Conservation (phyloP, 2,888 invertebrate species). For the Amiota minor region DNA sequence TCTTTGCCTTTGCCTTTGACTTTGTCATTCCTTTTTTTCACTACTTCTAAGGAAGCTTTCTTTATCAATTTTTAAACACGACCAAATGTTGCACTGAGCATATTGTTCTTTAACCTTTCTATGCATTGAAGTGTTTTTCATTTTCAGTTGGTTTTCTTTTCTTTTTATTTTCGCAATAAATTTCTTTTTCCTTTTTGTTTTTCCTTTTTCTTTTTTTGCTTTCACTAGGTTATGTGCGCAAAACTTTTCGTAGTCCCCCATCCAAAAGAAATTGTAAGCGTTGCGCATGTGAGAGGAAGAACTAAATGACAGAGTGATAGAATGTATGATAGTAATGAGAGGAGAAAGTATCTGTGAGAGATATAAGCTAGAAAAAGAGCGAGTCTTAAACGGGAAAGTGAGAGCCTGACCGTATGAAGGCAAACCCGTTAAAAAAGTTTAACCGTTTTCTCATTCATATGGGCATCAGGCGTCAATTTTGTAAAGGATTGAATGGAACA, state of each 20-base stretch:
- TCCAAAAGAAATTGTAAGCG: slow-evolving; percentile 20
- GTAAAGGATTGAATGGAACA: slow-evolving; percentile 39
- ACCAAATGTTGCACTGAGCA: background rate
- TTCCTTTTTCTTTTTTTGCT: slow-evolving; percentile 42
- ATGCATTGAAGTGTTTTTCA: background rate
- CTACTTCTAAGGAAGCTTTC: background rate
- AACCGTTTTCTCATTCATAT: slow-evolving; percentile 57
- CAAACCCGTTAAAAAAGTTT: slow-evolving; percentile 50
- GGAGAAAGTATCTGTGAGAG: slow-evolving; percentile 18
- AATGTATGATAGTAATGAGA: background rate
- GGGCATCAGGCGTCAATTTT: slow-evolving; percentile 31
- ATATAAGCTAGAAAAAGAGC: background rate
- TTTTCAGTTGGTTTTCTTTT: background rate
- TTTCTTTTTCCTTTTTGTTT: slow-evolving; percentile 45
- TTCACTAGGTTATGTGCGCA: slow-evolving; percentile 57
- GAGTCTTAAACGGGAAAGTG: background rate
- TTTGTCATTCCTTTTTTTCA: background rate
- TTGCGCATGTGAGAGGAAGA: slow-evolving; percentile 11
- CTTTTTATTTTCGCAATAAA: background rate
- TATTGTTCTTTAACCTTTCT: background rate
- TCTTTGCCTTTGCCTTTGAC: slow-evolving; percentile 9
- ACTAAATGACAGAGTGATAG: background rate
- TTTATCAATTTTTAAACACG: background rate
- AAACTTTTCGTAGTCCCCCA: slow-evolving; percentile 28
- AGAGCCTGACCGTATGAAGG: background rate